A percentile compares a stretch with the other conserved stretches of the same genome.
These are phyloP conservation scores for Aspidapion aeneum DNA, from an alignment of 2,888 invertebrate species.

Conservation along the genomic window DNA sequence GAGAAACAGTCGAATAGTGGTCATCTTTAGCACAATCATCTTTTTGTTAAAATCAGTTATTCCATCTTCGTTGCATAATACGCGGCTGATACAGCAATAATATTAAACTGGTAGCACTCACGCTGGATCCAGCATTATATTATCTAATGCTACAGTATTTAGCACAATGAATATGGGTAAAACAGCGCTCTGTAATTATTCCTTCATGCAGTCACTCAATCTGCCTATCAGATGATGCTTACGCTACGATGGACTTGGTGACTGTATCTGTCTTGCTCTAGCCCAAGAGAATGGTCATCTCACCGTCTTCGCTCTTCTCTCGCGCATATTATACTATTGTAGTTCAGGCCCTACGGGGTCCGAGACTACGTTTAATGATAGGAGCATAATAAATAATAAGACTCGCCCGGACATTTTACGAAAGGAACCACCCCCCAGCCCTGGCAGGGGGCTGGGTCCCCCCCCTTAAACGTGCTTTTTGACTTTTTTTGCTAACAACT, in stretches of 20 bases:
- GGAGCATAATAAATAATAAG: no score
- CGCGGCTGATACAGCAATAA: constrained; percentile 8
- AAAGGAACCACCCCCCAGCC: no score
- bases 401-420: no score
- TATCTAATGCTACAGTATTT: constrained; percentile 34
- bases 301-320: no score
- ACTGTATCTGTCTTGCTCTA: background rate
- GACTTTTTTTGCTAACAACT: no score
- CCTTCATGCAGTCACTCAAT: constrained; percentile 43
- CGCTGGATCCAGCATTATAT: constrained; percentile 26
- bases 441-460: no score
- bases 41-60: background rate
- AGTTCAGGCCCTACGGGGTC: no score
- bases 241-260: constrained; percentile 22
- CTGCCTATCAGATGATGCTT: constrained; percentile 35
- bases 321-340: no score
- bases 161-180: constrained; percentile 42
- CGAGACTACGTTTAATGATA: no score
- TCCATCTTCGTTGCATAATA: background rate
- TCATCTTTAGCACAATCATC: no score
- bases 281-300: no score
- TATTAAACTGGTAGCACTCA: constrained; percentile 9
- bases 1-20: background rate
- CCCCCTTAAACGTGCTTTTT: no score
- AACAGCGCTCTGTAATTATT: constrained; percentile 46